Percentiles rank a stretch among this genome's conserved stretches.
Conservation (phyloP, 2,113 vertebrate species). For the Mustela lutreola region DNA sequence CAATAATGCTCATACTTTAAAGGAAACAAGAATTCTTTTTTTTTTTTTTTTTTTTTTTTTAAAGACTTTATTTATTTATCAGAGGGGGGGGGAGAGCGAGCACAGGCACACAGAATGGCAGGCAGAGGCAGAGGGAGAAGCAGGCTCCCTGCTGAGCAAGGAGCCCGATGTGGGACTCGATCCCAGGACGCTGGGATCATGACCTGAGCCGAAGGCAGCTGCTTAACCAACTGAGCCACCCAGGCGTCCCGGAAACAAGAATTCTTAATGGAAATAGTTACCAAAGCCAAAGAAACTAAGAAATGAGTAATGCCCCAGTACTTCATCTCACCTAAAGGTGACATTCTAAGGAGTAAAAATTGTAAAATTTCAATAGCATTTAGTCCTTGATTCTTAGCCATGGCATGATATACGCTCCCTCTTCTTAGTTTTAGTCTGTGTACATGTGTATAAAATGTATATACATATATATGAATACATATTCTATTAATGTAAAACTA, state of each 20-base stretch:
- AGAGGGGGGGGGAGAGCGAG: too few relatives aligned
- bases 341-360: background rate
- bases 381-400: background rate
- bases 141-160: too few relatives aligned
- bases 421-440: background rate
- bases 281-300: background rate
- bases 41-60: too few relatives aligned
- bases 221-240: too few relatives aligned
- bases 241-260: background rate
- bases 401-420: background rate
- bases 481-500: background rate
- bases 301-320: background rate
- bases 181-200: too few relatives aligned
- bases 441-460: background rate
- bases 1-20: background rate
- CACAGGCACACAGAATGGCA: too few relatives aligned
- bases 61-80: too few relatives aligned
- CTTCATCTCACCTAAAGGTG: background rate
- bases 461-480: background rate
- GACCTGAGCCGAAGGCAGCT: too few relatives aligned
- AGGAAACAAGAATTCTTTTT: background rate
- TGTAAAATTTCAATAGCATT: background rate
- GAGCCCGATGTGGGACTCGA: too few relatives aligned
- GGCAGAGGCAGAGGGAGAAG: too few relatives aligned
- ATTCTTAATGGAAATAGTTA: slow-evolving; percentile 16